phyloP scores from a whole-genome alignment of 2,888 invertebrate genomes.

The Chrysodeixis includens region DNA sequence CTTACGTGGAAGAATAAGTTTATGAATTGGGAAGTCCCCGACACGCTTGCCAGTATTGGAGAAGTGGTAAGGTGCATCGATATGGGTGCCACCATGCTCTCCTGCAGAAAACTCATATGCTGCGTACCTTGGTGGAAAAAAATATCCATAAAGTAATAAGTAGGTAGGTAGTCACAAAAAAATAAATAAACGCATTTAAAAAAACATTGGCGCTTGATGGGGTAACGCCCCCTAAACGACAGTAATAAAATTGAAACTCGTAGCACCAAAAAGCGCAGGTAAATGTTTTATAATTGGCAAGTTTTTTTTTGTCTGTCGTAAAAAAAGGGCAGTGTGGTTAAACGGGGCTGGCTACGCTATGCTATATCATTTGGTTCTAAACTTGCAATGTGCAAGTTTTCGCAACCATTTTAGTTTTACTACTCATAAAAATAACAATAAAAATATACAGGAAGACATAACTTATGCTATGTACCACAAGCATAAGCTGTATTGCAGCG shows the following conservation, averaged over 20 bases:
- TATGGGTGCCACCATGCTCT: conserved; percentile 91
- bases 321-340: too few relatives aligned
- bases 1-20: conserved; percentile 80
- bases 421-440: not conserved
- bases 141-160: not conserved
- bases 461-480: not conserved
- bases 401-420: not conserved
- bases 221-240: too few relatives aligned
- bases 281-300: too few relatives aligned
- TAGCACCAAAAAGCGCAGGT: too few relatives aligned
- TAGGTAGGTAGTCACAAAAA: not conserved
- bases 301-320: too few relatives aligned
- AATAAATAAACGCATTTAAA: too few relatives aligned
- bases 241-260: too few relatives aligned
- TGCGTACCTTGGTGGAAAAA: conserved; percentile 77
- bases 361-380: too few relatives aligned
- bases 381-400: not conserved
- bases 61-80: conserved; percentile 91
- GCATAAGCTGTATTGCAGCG: too few relatives aligned
- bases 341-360: too few relatives aligned
- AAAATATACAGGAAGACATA: not conserved
- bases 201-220: too few relatives aligned
- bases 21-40: conserved; percentile 86
- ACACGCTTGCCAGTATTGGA: conserved; percentile 78
- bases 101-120: conserved; percentile 85